Evolutionary conservation across 1,140 invertebrate species (phyloP), one percentile per base, ranked within the genome.

Genomic region (Pomacea maculata): DNA sequence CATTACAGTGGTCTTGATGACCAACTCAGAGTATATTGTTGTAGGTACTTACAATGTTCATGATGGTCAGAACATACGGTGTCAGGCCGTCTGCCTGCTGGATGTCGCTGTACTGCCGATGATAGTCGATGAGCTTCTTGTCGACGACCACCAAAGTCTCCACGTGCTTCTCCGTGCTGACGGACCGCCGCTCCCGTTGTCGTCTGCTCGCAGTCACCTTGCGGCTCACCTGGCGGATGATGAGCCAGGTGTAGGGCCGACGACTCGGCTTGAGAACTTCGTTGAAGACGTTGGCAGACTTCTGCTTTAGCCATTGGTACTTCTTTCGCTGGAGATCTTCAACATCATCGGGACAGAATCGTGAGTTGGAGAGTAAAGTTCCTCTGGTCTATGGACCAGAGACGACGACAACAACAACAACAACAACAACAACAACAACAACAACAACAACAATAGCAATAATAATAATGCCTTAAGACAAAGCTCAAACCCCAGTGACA

Each of bases 101-200:
- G 15, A 75, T 67, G 70, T 71, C 78, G 25, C 75, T 65, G 54
- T 83, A 78, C 52, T 82, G 75, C 21, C 83, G 81, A 76, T 97
- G 93, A 87, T 95, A 95, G 84, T 94, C 93, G 85, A 95, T 93
- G 96, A 97, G 97, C 84, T 94, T 95, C 77, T 94, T 93, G 91
- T 97, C 96, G 34, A 96, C 96, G 17, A 97, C 96, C n/a, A 97
- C 93, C 45, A 97, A 91, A 0, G 95, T 95, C 91, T 97, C 96
- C 52, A 97, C 95, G 87, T 96, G 95, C 76, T 95, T 93, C 21
- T 95, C 94, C 64, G 81, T 84, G 74, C 86, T 88, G 17, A 85
- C 85, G 9, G 88, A 87, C 25, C 89, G 82, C 45, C 75, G 80
- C 52, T 77, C 45, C 55, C 87, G 83, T 34, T 63, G 34, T 11